A percentile compares a stretch with the other conserved stretches of the same genome.
These are phyloP conservation scores for Synanthedon andrenaeformis DNA, from an alignment of 2,888 invertebrate species.

Conservation along the genomic window DNA sequence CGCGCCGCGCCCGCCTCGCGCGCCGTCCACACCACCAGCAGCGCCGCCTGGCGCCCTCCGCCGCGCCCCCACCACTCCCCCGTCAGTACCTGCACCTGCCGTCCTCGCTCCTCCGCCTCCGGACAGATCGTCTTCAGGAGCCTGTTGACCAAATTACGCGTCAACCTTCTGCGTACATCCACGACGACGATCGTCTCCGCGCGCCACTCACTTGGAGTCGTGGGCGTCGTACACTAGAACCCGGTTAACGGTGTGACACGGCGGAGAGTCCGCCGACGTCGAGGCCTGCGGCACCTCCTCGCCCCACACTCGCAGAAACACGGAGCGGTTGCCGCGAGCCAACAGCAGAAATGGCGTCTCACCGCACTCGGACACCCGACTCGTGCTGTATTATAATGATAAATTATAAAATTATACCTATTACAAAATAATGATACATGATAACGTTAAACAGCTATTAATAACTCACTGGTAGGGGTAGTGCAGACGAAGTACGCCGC, in stretches of 20 bases:
- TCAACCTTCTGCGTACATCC: neutral
- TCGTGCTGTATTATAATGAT: conserved; percentile 12
- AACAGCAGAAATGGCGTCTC: conserved; percentile 84
- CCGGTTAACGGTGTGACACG: conserved; percentile 83
- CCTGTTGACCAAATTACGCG: conserved; percentile 19
- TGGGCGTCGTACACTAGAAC: conserved; percentile 84
- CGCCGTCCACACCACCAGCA: conserved; percentile 86
- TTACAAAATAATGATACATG: neutral
- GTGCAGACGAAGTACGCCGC: conserved; percentile 36
- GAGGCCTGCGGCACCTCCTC: conserved; percentile 76
- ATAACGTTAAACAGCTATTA: neutral
- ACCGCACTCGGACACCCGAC: conserved; percentile 71
- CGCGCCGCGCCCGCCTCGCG: conserved; percentile 83
- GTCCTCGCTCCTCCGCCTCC: conserved; percentile 73
- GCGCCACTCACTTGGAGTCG: conserved; percentile 50
- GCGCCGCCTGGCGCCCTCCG: conserved; percentile 71
- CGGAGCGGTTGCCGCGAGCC: conserved; percentile 82
- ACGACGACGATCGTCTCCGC: neutral
- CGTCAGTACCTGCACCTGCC: conserved; percentile 82
- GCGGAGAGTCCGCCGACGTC: conserved; percentile 72
- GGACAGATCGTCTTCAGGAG: conserved; percentile 79
- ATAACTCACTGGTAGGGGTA: conserved; percentile 39
- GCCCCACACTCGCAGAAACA: conserved; percentile 88
- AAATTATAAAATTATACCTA: neutral
- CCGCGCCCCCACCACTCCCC: conserved; percentile 76